Evolutionary conservation across 2,797 vertebrate genomes (phyloP).

Genomic region (Sorex maritimensis): DNA sequence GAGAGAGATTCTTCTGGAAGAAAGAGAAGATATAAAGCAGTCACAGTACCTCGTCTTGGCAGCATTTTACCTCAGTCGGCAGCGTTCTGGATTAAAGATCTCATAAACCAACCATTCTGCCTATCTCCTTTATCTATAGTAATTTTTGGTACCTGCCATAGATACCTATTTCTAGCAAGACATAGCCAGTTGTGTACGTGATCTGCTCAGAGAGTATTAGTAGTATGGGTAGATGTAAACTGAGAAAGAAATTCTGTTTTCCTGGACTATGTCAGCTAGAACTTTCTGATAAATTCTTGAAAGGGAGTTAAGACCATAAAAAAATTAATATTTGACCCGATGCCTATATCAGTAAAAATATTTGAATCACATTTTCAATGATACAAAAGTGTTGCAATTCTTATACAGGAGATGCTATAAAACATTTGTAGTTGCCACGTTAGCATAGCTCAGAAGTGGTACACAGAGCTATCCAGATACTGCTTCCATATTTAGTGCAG

Average conservation of each 20-base stretch:
- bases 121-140: too few relatives aligned
- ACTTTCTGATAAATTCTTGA: not conserved
- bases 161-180: not conserved
- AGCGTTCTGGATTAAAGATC: too few relatives aligned
- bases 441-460: not conserved
- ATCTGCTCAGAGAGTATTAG: not conserved
- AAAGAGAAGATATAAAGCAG: too few relatives aligned
- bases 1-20: too few relatives aligned
- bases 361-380: not conserved
- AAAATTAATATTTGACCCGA: not conserved
- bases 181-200: not conserved
- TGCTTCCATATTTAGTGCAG: not conserved
- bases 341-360: not conserved
- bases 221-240: not conserved
- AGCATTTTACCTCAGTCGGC: too few relatives aligned
- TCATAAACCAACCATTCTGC: too few relatives aligned
- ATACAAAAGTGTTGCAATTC: not conserved
- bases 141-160: too few relatives aligned
- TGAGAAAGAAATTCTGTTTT: not conserved
- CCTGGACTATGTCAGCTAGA: not conserved
- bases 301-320: not conserved
- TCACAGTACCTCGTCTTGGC: too few relatives aligned
- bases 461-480: not conserved
- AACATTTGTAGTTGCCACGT: not conserved
- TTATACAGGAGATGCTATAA: not conserved